phyloP scores from a whole-genome alignment of 2,113 vertebrate species.

The Hemibagrus wyckioides region DNA sequence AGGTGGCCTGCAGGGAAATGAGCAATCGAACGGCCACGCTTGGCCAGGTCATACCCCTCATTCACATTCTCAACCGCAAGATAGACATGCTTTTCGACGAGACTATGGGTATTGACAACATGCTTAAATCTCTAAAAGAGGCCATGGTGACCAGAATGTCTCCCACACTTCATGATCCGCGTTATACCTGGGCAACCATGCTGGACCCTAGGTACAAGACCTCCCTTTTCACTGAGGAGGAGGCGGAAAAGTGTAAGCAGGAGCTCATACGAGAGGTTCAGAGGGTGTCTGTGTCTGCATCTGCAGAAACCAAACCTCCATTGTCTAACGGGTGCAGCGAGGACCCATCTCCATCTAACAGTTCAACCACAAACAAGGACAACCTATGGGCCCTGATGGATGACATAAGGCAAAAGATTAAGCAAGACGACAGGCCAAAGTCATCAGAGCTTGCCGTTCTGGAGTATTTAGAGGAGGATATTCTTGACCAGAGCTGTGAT shows the following conservation, averaged over 20 bases:
- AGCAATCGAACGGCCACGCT: constrained; percentile 86
- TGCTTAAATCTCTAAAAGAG: constrained; percentile 91
- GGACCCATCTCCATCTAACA: constrained; percentile 70
- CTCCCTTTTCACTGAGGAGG: constrained; percentile 92
- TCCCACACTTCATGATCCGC: constrained; percentile 84
- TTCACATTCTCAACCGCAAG: constrained; percentile 93
- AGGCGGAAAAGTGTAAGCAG: constrained; percentile 90
- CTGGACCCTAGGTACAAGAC: constrained; percentile 96
- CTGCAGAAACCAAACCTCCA: constrained; percentile 72
- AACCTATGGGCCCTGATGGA: constrained; percentile 93
- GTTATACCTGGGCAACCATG: constrained; percentile 91
- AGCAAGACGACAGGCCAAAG: constrained; percentile 80
- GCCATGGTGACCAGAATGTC: constrained; percentile 91
- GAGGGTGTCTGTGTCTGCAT: constrained; percentile 82
- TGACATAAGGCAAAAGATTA: constrained; percentile 83
- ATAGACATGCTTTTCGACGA: constrained; percentile 94
- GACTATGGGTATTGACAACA: constrained; percentile 95
- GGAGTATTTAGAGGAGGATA: constrained; percentile 94
- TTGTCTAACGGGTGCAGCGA: constrained; percentile 80
- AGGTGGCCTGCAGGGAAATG: constrained; percentile 92
- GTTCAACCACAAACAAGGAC: constrained; percentile 72
- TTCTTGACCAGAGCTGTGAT: constrained; percentile 96
- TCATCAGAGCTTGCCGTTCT: constrained; percentile 88
- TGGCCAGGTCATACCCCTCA: constrained; percentile 95
- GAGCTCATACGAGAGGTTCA: constrained; percentile 92